Percentiles rank a stretch among this genome's conserved stretches.
Evolutionary conservation across 2,888 invertebrate species (phyloP).

Genomic region (Cephus nigrinus): DNA sequence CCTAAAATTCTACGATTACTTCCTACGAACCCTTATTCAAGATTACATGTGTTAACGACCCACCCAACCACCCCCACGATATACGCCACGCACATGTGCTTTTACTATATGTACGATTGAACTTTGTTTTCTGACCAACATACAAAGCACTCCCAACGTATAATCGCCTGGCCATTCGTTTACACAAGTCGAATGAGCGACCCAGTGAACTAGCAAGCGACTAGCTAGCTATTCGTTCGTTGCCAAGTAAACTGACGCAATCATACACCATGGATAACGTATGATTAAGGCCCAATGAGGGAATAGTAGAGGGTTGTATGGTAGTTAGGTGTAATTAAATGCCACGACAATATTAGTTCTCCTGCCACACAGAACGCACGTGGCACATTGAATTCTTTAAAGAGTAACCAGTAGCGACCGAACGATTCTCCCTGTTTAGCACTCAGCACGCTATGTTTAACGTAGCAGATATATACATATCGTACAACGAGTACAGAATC

Average conservation of each 20-base stretch:
- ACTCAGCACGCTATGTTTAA: neutral
- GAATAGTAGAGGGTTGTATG: neutral
- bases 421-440: neutral
- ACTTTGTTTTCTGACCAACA: neutral
- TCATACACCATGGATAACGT: neutral
- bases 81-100: neutral
- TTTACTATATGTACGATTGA: neutral
- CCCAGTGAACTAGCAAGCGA: neutral
- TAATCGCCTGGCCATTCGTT: neutral
- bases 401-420: neutral
- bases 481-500: neutral
- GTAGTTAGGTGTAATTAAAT: constrained; percentile 18
- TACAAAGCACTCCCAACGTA: neutral
- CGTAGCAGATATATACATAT: neutral
- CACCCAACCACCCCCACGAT: neutral
- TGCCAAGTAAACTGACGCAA: neutral
- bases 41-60: neutral
- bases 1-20: neutral
- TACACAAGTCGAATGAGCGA: neutral
- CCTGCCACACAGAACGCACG: neutral
- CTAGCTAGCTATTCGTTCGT: neutral
- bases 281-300: neutral
- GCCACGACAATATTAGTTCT: constrained; percentile 17
- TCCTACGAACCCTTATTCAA: neutral
- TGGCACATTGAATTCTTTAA: neutral